Evolutionary conservation across 2,888 invertebrate genomes (phyloP), one percentile per base, ranked within the genome.

Genomic region (Drosophila melanocephala): DNA sequence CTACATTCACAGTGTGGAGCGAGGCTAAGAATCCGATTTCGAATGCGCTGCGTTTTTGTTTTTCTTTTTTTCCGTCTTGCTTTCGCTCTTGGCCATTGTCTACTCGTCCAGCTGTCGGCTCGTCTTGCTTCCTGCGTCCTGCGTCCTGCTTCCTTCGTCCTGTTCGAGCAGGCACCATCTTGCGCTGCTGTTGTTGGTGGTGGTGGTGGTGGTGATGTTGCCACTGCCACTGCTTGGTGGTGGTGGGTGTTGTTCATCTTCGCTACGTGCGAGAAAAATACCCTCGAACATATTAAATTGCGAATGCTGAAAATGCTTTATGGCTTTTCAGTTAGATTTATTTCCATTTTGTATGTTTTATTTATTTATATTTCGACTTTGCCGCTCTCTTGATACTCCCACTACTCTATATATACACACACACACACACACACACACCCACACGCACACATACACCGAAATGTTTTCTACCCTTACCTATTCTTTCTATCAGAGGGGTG

Each of bases 311-410:
- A 93, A 93, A 93, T 93, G 93, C 93, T 93, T 93, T 93, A 93
- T 93, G 91, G 92, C 91, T 92, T 92, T 90, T 92, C 92, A 87
- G 91, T 90, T 92, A 93, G 93, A 93, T 92, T 93, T 93, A 93
- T 93, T 93, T 92, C 91, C 91, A 92, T 92, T 92, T 87, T 92
- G 85, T 91, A 89, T 91, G 91, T 91, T 91, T 89, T 89, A 91
- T 89, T 92, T 92, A 90, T 92, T 92, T 91, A 91, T 92, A 85
- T 90, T 47, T 88, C 85, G 85, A 87, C 87, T 82, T 84, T 79
- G 88, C 84, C 83, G 79, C 81, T 73, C 73, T 85, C 83, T 76
- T 88, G 86, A 84, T 89, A 88, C 83, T 85, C 68, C 81, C 83
- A 84, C 83, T 79, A 84, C 75, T 55, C n/a, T 12, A 79, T 37